Percentiles rank a stretch among this genome's conserved stretches.
These are phyloP conservation scores for Drosophila cracens DNA, from an alignment of 2,888 invertebrate genomes.

Conservation along the genomic window DNA sequence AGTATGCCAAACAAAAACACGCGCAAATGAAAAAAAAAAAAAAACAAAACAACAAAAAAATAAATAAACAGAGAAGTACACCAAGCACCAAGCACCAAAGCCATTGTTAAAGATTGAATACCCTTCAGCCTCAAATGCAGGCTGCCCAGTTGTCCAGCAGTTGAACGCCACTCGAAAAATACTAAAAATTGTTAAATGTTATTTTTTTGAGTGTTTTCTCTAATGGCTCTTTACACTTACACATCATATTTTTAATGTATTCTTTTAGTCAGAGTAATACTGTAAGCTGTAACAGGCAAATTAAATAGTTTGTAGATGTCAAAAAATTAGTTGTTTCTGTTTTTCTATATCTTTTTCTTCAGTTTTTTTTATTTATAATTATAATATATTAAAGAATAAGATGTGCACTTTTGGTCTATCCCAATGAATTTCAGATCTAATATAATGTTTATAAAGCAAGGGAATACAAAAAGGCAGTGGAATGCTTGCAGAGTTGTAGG, in stretches of 20 bases:
- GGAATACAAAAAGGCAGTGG: slow-evolving; percentile 11
- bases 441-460: background rate
- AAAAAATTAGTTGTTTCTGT: background rate
- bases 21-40: slow-evolving; percentile 39
- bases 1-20: slow-evolving; percentile 69
- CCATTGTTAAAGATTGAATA: slow-evolving; percentile 7
- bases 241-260: background rate
- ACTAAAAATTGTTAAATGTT: background rate
- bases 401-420: background rate
- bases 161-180: background rate
- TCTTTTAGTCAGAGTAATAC: background rate
- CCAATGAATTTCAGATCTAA: background rate
- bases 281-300: background rate
- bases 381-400: background rate
- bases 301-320: background rate
- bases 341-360: background rate
- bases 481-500: slow-evolving; percentile 35
- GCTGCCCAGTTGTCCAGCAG: background rate
- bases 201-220: background rate
- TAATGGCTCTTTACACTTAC: background rate
- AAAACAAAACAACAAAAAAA: slow-evolving; percentile 2
- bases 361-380: background rate
- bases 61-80: background rate
- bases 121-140: background rate
- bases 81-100: too few species aligned